Conservation (phyloP, 35 echinoderm and acorn worm species). For the Heliocidaris tuberculata region DNA sequence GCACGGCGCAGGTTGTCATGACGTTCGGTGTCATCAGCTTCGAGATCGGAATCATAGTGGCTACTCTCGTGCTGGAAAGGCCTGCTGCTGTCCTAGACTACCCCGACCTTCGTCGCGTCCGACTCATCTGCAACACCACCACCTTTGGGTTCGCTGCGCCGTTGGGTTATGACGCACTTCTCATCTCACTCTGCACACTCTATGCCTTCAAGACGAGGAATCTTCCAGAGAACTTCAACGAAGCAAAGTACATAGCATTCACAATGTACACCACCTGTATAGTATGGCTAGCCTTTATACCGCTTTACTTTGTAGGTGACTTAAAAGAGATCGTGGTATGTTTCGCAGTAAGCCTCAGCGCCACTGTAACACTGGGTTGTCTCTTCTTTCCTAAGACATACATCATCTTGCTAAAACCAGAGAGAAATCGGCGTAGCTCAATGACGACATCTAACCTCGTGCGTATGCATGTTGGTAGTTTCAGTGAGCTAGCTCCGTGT, state of each 20-base stretch:
- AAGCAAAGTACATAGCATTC: conserved; percentile 98
- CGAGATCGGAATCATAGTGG: conserved; percentile 75
- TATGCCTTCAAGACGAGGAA: conserved; percentile 99
- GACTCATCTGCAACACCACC: conserved; percentile 74
- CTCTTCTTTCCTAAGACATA: conserved; percentile 96
- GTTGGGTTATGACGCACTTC: conserved; percentile 82
- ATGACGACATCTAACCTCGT: conserved; percentile 95
- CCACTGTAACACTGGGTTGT: conserved; percentile 84
- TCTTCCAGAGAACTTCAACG: conserved; percentile 98
- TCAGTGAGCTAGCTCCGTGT: conserved; percentile 77
- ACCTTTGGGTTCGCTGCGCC: conserved; percentile 78
- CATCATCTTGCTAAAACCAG: conserved; percentile 92
- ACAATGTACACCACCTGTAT: conserved; percentile 99
- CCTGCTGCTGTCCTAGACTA: conserved; percentile 71
- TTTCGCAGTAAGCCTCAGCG: conserved; percentile 90
- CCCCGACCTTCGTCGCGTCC: conserved; percentile 59
- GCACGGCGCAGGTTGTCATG: conserved; percentile 94
- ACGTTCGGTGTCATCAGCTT: conserved; percentile 74
- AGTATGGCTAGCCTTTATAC: conserved; percentile 91
- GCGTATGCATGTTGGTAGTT: conserved; percentile 96
- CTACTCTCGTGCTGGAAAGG: conserved; percentile 72
- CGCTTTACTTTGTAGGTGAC: conserved; percentile 79
- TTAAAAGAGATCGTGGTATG: conserved; percentile 88
- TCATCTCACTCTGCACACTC: conserved; percentile 88
- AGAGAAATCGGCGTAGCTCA: conserved; percentile 89